Conservation (phyloP, 2,888 invertebrate genomes). For the Dastarcus helophoroides region DNA sequence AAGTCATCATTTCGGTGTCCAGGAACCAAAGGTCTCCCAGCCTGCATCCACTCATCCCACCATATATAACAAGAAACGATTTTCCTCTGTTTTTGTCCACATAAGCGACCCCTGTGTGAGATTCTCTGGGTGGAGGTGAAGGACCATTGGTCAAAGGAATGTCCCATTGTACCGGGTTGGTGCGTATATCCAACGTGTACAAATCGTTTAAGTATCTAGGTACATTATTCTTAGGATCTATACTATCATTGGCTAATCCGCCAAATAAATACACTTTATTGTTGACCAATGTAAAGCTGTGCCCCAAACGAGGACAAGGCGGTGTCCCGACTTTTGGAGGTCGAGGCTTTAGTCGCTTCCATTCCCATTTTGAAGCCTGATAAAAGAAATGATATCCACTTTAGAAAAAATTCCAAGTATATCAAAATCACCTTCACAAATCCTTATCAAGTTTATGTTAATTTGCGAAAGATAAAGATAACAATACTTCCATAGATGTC, state of each 20-base stretch:
- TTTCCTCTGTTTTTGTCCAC: constrained; percentile 66
- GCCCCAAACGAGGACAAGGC: constrained; percentile 92
- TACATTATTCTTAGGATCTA: constrained; percentile 95
- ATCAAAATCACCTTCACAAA: no score
- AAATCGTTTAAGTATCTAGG: constrained; percentile 94
- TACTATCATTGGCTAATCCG: constrained; percentile 94
- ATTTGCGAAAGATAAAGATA: no score
- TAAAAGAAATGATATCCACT: no score
- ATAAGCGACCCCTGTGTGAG: constrained; percentile 87
- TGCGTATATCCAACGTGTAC: constrained; percentile 81
- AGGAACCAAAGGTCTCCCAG: constrained; percentile 97
- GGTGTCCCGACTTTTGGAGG: constrained; percentile 74
- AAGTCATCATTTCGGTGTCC: constrained; percentile 89
- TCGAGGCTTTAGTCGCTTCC: constrained; percentile 87
- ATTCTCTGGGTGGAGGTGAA: constrained; percentile 90
- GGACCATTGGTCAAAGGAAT: constrained; percentile 81
- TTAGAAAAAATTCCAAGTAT: no score
- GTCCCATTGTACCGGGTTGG: constrained; percentile 72
- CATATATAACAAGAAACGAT: constrained; percentile 87
- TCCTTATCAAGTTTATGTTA: no score
- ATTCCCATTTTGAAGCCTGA: constrained; percentile 88
- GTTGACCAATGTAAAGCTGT: constrained; percentile 91
- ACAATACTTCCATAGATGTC: no score
- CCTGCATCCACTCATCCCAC: constrained; percentile 97
- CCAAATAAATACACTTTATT: constrained; percentile 94